Percentiles rank a stretch among this genome's conserved stretches.
Conservation (phyloP, 2,888 invertebrate genomes). For the Tubulanus polymorphus region DNA sequence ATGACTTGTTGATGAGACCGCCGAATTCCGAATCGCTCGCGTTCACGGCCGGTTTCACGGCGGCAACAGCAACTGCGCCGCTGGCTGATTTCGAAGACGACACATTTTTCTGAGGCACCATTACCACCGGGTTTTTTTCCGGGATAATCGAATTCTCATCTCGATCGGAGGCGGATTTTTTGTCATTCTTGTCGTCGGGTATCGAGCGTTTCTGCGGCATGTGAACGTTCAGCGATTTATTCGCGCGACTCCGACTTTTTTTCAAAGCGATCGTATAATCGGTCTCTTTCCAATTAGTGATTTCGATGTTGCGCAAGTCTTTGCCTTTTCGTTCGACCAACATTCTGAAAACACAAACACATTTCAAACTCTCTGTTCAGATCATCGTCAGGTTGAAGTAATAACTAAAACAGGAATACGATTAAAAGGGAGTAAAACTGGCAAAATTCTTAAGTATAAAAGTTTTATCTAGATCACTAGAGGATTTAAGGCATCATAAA, state of each 20-base stretch:
- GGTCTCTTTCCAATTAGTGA: conserved; percentile 5
- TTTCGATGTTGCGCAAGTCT: neutral
- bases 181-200: neutral
- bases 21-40: neutral
- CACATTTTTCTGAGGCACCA: neutral
- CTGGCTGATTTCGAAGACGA: neutral
- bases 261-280: neutral
- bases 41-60: neutral
- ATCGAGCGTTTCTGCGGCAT: neutral
- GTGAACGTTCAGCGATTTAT: neutral
- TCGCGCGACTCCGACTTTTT: neutral
- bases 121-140: neutral
- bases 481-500: too few relatives aligned
- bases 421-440: too few relatives aligned
- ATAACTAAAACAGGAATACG: too few relatives aligned
- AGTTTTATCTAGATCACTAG: too few relatives aligned
- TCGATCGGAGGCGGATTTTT: neutral
- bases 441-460: too few relatives aligned
- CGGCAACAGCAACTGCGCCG: neutral
- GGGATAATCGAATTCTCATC: neutral
- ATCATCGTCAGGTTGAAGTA: too few relatives aligned
- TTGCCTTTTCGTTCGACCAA: neutral
- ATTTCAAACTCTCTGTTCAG: too few relatives aligned
- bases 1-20: too few relatives aligned
- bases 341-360: too few relatives aligned